These are phyloP conservation scores for Columbina picui DNA, from an alignment of 2,113 vertebrate genomes.

Conservation along the genomic window DNA sequence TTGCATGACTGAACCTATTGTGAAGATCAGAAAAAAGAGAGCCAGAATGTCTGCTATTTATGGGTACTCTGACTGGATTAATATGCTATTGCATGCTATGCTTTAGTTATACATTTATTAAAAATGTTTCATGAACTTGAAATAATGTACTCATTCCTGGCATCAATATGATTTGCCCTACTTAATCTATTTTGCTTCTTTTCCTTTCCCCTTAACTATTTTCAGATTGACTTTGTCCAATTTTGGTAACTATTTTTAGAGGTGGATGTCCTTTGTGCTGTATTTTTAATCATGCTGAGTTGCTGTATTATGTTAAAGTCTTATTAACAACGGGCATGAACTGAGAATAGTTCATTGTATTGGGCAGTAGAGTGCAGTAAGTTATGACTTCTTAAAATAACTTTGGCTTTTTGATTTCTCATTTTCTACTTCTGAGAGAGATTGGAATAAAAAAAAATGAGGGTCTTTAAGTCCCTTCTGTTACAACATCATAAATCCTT, in stretches of 20 bases:
- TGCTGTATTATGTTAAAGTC: conserved; percentile 48
- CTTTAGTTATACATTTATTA: not conserved
- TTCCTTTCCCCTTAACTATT: conserved; percentile 2
- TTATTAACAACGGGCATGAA: conserved; percentile 54
- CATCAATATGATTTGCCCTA: not conserved
- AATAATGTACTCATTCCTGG: conserved; percentile 15
- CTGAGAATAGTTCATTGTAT: conserved; percentile 38
- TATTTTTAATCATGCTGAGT: conserved; percentile 60
- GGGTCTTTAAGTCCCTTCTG: not conserved
- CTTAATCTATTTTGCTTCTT: conserved; percentile 15
- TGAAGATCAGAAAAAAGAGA: not conserved
- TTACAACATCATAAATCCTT: not conserved
- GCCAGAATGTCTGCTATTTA: not conserved
- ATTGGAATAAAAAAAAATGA: not conserved
- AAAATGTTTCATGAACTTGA: conserved; percentile 23
- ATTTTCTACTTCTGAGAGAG: conserved; percentile 11
- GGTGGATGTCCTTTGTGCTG: conserved; percentile 27
- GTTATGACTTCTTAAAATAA: conserved; percentile 51
- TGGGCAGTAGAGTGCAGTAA: conserved; percentile 48
- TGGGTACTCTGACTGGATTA: not conserved
- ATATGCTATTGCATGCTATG: not conserved
- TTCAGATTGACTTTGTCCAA: conserved; percentile 38
- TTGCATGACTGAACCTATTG: not conserved
- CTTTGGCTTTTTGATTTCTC: conserved; percentile 25
- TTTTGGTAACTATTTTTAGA: conserved; percentile 43